phyloP scores from a whole-genome alignment of 2,113 vertebrate genomes.

The Corvus hawaiiensis region DNA sequence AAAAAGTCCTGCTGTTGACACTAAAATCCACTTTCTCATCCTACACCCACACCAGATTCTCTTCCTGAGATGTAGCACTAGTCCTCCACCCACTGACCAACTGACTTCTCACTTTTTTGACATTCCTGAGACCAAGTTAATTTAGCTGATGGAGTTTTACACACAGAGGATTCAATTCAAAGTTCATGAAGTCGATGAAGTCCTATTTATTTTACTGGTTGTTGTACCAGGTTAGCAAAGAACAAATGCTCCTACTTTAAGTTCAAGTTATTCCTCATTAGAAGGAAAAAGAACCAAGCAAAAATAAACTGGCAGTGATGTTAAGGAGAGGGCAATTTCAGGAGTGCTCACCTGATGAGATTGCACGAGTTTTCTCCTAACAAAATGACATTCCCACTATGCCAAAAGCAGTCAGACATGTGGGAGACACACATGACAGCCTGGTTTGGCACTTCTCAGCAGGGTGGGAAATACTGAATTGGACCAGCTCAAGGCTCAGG shows the following conservation, averaged over 20 bases:
- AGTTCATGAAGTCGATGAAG: not conserved
- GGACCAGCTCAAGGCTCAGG: not conserved
- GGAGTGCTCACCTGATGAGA: not conserved
- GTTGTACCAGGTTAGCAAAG: not conserved
- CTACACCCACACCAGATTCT: not conserved
- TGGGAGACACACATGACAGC: not conserved
- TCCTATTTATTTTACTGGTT: not conserved
- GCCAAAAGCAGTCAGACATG: rapidly evolving
- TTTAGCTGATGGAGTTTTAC: not conserved
- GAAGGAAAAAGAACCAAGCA: not conserved
- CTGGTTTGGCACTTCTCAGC: not conserved
- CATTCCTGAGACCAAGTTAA: not conserved
- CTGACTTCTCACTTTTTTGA: not conserved
- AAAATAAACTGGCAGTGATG: not conserved
- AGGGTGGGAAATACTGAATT: not conserved
- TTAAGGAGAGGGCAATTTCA: not conserved
- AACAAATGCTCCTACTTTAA: not conserved
- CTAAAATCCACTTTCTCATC: slow-evolving; percentile 5
- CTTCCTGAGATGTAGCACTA: not conserved
- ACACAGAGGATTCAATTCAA: not conserved
- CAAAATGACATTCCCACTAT: not conserved
- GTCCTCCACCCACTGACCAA: slow-evolving; percentile 9
- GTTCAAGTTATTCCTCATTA: not conserved
- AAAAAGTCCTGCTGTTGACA: not conserved
- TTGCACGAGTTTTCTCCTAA: not conserved